These are phyloP conservation scores for Ceratotherium simum DNA, from an alignment of 2,113 vertebrate genomes.

Conservation along the genomic window DNA sequence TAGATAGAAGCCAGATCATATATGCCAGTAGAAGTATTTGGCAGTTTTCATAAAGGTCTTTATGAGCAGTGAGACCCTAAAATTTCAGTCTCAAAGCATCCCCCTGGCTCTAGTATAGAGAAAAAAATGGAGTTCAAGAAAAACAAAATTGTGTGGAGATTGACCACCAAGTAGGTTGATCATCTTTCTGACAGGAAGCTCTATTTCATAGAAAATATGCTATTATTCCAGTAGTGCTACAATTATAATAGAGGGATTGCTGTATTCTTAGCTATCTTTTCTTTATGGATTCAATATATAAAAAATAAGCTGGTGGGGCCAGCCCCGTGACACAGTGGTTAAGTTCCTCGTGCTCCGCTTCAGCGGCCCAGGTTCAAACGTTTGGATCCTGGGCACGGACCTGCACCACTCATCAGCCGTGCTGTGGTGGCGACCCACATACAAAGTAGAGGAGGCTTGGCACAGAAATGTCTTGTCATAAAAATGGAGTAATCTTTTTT, in stretches of 20 bases:
- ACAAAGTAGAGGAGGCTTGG: no score
- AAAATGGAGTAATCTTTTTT: constrained; percentile 37
- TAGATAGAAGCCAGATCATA: not conserved
- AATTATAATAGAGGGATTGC: not conserved
- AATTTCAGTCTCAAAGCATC: not conserved
- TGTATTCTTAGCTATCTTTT: not conserved
- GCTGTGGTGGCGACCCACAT: no score
- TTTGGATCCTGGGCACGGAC: no score
- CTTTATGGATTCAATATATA: not conserved
- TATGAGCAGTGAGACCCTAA: not conserved
- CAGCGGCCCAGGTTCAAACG: no score
- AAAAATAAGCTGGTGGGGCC: not conserved
- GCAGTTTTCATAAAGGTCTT: not conserved
- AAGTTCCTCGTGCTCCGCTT: no score
- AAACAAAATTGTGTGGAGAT: not conserved
- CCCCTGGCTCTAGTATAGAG: not conserved
- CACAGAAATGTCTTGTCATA: constrained; percentile 22
- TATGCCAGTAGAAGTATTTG: not conserved
- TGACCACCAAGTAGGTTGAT: not conserved
- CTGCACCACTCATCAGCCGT: no score
- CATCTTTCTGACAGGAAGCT: not conserved
- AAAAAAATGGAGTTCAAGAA: not conserved
- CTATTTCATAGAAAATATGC: not conserved
- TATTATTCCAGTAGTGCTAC: not conserved
- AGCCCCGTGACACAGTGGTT: no score